Evolutionary conservation across 1,140 invertebrate species (phyloP), one percentile per base, ranked within the genome.

Genomic region (Lutraria rhynchaena): DNA sequence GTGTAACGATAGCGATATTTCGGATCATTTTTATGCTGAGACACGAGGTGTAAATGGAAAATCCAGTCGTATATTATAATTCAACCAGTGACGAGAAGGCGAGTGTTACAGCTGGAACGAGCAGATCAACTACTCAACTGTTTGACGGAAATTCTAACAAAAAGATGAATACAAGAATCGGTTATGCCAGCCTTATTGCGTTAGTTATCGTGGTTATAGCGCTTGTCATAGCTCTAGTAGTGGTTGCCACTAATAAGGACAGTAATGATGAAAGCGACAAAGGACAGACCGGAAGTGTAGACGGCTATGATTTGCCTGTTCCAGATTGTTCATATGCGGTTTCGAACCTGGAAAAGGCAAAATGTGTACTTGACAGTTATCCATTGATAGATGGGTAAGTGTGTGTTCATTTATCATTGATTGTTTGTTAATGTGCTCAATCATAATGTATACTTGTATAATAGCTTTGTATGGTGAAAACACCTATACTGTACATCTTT

Each of bases 301-400:
- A 1, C 31, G 17, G 51, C 11, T 41, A 17, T 55, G 51, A 41
- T 27, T 57, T 58, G 17, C 49, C 60, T 5, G 71, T 70, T 1
- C 74, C 75, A 9, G 82, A 80, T 29, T 83, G 82, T 46, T 67
- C 61, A n/a, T 63, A 63, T n/a, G 55, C 55, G 2, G 24, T 33
- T 13, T 55, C 41, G 19, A 57, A 85, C 85, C 90, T 86, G 51
- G 83, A 83, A 3, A 78, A 93, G 76, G 94, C 94, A 55, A 93
- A 93, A 81, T 93, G 93, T 88, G 93, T 95, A 67, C 92, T 95
- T 85, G 92, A 92, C 86, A 93, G 94, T 92, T 93, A 94, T 90
- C 94, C 94, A 87, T 92, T 95, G 77, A 93, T 95, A 85, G 94
- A 95, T 93, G 97, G 96, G 94, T 94, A 87, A 92, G 87, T 44